These are phyloP conservation scores for Egretta garzetta DNA, from an alignment of 2,113 vertebrate species.

Conservation along the genomic window DNA sequence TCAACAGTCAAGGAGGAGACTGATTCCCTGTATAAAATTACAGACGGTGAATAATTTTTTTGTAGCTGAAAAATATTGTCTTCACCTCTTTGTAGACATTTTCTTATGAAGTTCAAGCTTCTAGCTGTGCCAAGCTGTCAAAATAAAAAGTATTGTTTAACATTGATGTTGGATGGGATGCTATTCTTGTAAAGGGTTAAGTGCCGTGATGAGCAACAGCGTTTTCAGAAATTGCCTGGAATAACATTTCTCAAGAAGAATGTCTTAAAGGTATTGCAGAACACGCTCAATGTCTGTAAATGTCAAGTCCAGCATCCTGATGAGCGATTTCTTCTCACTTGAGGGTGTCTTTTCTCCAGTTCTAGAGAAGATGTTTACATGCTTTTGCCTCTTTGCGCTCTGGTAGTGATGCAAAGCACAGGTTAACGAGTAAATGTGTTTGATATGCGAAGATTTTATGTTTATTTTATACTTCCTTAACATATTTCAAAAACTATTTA, in stretches of 20 bases:
- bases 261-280: background rate
- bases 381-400: background rate
- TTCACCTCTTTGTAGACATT: background rate
- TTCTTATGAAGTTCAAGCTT: background rate
- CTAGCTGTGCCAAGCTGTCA: background rate
- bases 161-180: background rate
- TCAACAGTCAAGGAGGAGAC: background rate
- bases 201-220: background rate
- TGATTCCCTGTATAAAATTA: background rate
- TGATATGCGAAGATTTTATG: background rate
- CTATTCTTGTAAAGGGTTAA: background rate
- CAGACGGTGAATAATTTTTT: background rate
- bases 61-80: background rate
- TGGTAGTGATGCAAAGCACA: accelerated
- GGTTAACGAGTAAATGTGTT: background rate
- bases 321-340: background rate
- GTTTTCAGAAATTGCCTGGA: background rate
- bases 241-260: background rate
- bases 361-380: background rate
- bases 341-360: background rate
- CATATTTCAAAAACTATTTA: background rate
- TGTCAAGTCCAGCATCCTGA: background rate
- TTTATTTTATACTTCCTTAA: background rate
- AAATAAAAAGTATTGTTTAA: background rate
- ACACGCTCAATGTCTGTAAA: background rate